These are phyloP conservation scores for Calcarius lapponicus DNA, from an alignment of 2,797 vertebrate genomes.

Conservation along the genomic window DNA sequence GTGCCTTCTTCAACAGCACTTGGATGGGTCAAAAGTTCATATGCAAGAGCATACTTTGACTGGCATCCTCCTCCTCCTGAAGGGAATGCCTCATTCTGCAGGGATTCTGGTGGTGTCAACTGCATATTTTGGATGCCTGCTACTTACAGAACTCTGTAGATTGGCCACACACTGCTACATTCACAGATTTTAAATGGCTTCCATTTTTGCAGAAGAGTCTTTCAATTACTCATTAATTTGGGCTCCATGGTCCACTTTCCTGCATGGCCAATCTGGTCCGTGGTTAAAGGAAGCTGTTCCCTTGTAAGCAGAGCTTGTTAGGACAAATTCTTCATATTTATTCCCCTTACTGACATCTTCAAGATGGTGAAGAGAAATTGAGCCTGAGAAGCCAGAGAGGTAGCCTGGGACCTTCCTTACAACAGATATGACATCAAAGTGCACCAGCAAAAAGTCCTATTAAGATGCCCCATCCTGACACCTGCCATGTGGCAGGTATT, in stretches of 20 bases:
- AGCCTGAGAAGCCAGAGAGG: not conserved
- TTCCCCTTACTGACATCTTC: not conserved
- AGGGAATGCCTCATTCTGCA: not conserved
- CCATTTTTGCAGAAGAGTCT: not conserved
- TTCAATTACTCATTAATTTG: constrained; percentile 3
- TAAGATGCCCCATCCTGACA: not conserved
- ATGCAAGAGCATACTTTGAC: not conserved
- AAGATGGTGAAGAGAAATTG: not conserved
- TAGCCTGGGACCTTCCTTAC: not conserved
- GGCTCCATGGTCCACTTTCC: not conserved
- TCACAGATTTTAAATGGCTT: not conserved
- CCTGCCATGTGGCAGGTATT: not conserved
- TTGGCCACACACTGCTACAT: accelerated
- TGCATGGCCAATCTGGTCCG: not conserved
- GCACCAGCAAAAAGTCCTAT: not conserved
- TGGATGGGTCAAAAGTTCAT: not conserved
- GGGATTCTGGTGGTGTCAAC: not conserved
- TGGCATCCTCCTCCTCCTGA: not conserved
- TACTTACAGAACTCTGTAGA: not conserved
- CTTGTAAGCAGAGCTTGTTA: not conserved
- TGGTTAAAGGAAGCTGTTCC: not conserved
- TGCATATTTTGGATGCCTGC: constrained; percentile 4
- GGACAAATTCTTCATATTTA: not conserved
- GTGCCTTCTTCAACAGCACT: not conserved
- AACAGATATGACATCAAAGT: not conserved